These are phyloP conservation scores for Zosterops borbonicus DNA, from an alignment of 2,113 vertebrate genomes.

Conservation along the genomic window DNA sequence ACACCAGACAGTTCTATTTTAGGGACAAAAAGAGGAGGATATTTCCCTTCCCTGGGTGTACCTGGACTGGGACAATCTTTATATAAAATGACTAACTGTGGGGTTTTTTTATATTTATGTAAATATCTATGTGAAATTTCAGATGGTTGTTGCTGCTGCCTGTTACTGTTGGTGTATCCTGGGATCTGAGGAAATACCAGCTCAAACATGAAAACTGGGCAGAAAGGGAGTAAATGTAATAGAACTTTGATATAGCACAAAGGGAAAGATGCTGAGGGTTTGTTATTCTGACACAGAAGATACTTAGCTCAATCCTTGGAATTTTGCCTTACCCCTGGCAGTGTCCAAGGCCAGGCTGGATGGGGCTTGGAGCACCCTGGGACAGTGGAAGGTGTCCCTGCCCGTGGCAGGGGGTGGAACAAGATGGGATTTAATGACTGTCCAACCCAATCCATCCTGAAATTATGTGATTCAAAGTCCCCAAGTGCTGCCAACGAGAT, in stretches of 20 bases:
- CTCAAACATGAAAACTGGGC: neutral
- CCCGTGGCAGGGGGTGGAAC: neutral
- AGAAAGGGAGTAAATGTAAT: neutral
- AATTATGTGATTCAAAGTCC: neutral
- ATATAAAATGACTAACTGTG: neutral
- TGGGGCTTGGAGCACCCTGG: neutral
- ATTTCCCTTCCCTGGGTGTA: neutral
- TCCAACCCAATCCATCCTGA: neutral
- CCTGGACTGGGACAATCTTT: neutral
- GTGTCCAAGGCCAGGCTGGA: neutral
- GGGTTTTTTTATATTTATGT: neutral
- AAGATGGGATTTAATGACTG: neutral
- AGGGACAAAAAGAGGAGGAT: neutral
- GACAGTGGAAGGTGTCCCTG: neutral
- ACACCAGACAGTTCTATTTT: neutral
- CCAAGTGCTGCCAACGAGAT: neutral
- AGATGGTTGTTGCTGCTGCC: neutral
- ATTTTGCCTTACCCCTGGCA: neutral
- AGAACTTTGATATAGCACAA: rapidly evolving
- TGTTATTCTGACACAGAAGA: neutral
- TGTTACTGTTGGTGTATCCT: neutral
- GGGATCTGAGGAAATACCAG: neutral
- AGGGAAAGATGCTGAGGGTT: neutral
- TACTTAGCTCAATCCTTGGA: neutral
- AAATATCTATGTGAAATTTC: neutral